phyloP scores from a whole-genome alignment of 2,888 invertebrate species.

The Ormyrus nitidulus region DNA sequence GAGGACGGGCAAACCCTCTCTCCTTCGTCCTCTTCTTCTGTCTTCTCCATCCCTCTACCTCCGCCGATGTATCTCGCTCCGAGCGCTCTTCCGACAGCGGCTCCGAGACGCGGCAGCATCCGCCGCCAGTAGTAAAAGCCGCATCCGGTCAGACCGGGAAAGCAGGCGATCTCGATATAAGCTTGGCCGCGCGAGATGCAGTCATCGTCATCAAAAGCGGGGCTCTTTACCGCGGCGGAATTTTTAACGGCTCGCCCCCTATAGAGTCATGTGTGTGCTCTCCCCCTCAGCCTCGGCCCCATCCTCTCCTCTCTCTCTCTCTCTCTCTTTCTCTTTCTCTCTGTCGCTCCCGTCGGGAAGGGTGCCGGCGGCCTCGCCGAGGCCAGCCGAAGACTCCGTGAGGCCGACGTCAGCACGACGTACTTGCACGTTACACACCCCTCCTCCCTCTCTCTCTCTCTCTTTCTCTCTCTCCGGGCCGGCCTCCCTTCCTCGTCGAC shows the following conservation, averaged over 20 bases:
- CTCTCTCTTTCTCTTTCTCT: not conserved
- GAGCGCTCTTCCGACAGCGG: too few species aligned
- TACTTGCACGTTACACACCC: conserved; percentile 21
- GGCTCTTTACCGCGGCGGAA: not conserved
- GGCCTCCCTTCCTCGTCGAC: conserved; percentile 22
- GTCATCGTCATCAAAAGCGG: conserved; percentile 4
- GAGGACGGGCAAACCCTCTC: conserved; percentile 73
- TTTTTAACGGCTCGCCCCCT: conserved; percentile 2
- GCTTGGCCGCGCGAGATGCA: too few species aligned
- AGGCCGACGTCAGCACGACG: conserved; percentile 50
- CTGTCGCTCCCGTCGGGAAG: not conserved
- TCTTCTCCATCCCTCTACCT: conserved; percentile 50
- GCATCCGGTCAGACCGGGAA: not conserved
- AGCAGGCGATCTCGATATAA: not conserved
- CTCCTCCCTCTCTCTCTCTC: conserved; percentile 30
- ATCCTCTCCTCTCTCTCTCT: too few species aligned
- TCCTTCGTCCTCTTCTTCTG: conserved; percentile 55
- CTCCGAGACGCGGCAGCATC: not conserved
- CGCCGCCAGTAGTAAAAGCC: not conserved
- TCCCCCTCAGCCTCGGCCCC: not conserved
- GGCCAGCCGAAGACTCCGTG: conserved; percentile 14
- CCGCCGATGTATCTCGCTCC: conserved; percentile 11
- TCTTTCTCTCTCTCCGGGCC: conserved; percentile 2
- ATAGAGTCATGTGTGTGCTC: not conserved
- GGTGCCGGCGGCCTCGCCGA: conserved; percentile 39